Evolutionary conservation across 1,140 invertebrate genomes (phyloP), one percentile per base, ranked within the genome.

Genomic region (Heliconius himera): DNA sequence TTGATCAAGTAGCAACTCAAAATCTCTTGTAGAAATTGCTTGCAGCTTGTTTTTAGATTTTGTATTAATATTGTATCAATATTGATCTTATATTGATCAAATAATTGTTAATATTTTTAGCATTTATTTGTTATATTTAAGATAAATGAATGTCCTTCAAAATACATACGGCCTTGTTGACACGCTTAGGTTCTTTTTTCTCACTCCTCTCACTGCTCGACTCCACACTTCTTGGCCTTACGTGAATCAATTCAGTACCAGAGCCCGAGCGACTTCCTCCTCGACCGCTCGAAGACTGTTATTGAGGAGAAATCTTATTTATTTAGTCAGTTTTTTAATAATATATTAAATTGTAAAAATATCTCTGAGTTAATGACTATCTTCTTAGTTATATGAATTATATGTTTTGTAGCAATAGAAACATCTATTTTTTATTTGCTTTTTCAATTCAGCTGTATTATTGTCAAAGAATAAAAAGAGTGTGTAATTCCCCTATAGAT

Each of bases 121-220:
- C 18, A 18, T 18, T 8, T 51, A 4, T 16, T 18, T 20, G 6
- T 51, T 51, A 51, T 20, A 51, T 20, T 20, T 51, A 8, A 18
- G 3, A 22, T n/a, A 22, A 56, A 22, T 22, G 20, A 56, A 54
- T 20, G 18, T 18, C 41, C 0, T 54, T 54, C 20, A 54, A 54
- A 22, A 66, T 29, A 66, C 9, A 5, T 66, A 66, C 60, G 9
- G 60, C 3, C 60, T 29, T 66, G 60, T 66, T 29, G 22, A 66
- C 60, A 6, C 22, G 26, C 22, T 29, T 66, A 9, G 60, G 41
- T 6, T 87, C 84, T 70, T 83, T 88, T 46, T 78, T 85, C 9
- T 92, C 91, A 73, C 88, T 88, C 1, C 78, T 85, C 76, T 93
- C 92, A 78, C 89, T 90, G 76, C 88, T 85, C 1, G 92, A 93